Base-by-base conservation (phyloP, 2,113 vertebrate genomes). In the Acanthisitta chloris region DNA sequence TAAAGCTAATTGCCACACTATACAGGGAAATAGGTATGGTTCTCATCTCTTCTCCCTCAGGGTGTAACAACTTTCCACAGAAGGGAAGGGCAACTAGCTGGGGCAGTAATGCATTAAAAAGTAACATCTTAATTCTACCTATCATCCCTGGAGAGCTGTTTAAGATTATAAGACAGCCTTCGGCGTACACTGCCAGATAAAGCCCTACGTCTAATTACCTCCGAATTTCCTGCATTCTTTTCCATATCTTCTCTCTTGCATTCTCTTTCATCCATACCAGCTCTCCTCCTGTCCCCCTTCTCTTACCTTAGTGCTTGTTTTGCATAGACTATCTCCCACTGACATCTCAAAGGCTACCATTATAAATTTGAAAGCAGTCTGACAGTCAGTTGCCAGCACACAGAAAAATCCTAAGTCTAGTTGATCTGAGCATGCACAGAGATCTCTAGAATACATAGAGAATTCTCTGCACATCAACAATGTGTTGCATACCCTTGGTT, bases 41-140 rank as follows among this genome's bases (percentile, higher is more conserved):
- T 86, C 76, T 59, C 0, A 0, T 86, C 92, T 94, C 36, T 29
- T 77, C 76, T 93, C 80, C 94, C 86, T 93, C 69, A 21, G 92
- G 91, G 59, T 66, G 55, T 86, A 86, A 93, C 86, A 97, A 90
- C 86, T 88, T 76, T 52, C 51, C 88, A 72, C 18, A 40, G 64
- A 93, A 83, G 51, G 55, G 83, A 4, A 78, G 72, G 43, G 51
- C 34, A 88, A 74, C 83, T 59, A 83, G 69, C 69, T 86, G 45
- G 64, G 55, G 82, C 71, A 58, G 72, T 46, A 86, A 65, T 14
- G 26, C 20, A 59, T 90, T 73, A 62, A 86, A 73, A 86, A 77
- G 24, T 23, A 90, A 42, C 29, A 25, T 83, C 91, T 66, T 78
- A 42, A 80, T 95, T 90, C 59, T 81, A 12, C 38, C 58, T 86